Evolutionary conservation across 2,113 vertebrate genomes (phyloP).

Genomic region (Danionella cerebrum): DNA sequence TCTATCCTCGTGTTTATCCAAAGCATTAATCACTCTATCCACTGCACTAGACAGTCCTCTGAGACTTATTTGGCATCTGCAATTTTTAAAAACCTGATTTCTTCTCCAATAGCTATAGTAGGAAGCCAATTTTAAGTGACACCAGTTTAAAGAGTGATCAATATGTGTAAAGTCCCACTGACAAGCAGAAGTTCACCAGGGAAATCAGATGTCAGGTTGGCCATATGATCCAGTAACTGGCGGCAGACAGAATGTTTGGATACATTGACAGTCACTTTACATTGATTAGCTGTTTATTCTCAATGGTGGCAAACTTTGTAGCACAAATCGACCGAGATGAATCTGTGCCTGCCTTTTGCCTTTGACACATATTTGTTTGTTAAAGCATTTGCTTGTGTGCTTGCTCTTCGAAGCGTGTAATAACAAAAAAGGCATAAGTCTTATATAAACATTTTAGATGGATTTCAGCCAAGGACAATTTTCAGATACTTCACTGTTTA

Average conservation of each 20-base stretch:
- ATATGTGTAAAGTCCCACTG: conserved; percentile 22
- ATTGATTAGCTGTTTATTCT: conserved; percentile 24
- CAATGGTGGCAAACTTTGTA: background rate
- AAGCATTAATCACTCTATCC: background rate
- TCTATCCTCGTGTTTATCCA: background rate
- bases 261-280: background rate
- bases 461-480: conserved; percentile 1
- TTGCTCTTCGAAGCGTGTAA: conserved; percentile 4
- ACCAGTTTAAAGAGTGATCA: conserved; percentile 22
- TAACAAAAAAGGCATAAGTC: background rate
- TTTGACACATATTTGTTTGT: background rate
- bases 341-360: background rate
- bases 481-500: background rate
- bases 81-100: background rate
- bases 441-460: background rate
- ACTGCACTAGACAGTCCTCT: background rate
- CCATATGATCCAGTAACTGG: conserved; percentile 7
- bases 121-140: conserved; percentile 5
- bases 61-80: background rate
- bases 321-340: background rate
- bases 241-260: background rate
- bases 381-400: conserved; percentile 7
- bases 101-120: conserved; percentile 3
- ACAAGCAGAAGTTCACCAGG: background rate
- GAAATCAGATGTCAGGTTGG: conserved; percentile 1